Conservation (phyloP, 2,113 vertebrate genomes). For the Argyrosomus japonicus region DNA sequence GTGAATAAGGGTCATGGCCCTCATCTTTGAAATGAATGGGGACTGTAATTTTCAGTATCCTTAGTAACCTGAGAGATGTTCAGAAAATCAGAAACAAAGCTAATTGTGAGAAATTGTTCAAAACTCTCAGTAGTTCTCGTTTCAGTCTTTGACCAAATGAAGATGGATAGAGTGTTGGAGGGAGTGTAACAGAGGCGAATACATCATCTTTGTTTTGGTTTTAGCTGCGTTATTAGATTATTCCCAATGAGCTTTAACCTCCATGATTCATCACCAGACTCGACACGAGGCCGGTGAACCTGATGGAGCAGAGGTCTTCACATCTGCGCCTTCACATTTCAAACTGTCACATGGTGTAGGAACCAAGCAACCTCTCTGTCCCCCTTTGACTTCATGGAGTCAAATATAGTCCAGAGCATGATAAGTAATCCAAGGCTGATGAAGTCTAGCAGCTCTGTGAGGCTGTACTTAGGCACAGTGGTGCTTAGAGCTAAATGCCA, state of each 20-base stretch:
- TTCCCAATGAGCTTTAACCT: constrained; percentile 39
- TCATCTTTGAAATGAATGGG: neutral
- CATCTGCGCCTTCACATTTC: neutral
- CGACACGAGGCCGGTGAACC: neutral
- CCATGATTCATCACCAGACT: constrained; percentile 42
- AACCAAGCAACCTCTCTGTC: neutral
- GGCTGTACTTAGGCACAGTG: no score
- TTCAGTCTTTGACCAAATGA: constrained; percentile 4
- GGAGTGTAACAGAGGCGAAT: constrained; percentile 28
- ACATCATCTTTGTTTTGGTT: constrained; percentile 43
- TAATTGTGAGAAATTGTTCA: neutral
- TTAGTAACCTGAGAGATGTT: neutral
- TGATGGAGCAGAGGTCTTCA: neutral
- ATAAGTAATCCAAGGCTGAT: neutral
- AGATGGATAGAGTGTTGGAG: constrained; percentile 39
- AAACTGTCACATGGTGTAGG: neutral
- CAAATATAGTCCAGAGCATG: neutral
- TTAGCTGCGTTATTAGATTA: constrained; percentile 47
- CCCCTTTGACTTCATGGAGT: neutral
- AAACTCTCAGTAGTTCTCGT: neutral
- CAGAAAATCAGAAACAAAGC: neutral
- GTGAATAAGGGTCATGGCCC: neutral
- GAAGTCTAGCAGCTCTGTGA: neutral
- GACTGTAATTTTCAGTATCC: neutral
- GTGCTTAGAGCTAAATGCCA: neutral